These are phyloP conservation scores for Calypte anna DNA, from an alignment of 2,113 vertebrate species.

Conservation along the genomic window DNA sequence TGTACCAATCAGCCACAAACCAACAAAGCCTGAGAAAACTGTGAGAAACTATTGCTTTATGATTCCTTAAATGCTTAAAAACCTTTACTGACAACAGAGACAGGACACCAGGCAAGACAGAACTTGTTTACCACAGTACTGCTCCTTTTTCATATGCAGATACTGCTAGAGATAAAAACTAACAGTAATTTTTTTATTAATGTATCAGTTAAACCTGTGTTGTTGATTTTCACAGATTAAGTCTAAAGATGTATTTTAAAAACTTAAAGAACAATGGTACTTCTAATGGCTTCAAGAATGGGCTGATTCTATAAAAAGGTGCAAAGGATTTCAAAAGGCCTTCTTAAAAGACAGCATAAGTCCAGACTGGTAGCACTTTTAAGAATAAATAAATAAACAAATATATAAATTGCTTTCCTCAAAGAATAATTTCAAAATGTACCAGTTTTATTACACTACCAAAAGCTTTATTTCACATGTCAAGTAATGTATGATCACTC, in stretches of 20 bases:
- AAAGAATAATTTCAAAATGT: neutral
- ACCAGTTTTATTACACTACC: neutral
- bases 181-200: neutral
- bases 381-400: neutral
- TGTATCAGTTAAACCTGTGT: neutral
- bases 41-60: rapidly evolving
- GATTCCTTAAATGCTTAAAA: neutral
- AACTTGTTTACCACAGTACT: neutral
- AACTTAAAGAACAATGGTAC: neutral
- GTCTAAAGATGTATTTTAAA: neutral
- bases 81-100: neutral
- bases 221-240: neutral
- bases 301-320: neutral
- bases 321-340: neutral
- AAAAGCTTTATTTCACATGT: neutral
- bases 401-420: neutral
- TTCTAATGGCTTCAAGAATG: neutral
- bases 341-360: neutral
- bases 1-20: neutral
- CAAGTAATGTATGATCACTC: neutral
- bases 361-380: neutral
- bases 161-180: neutral
- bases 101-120: neutral
- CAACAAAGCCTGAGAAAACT: neutral
- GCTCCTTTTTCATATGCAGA: neutral